Conservation (phyloP, 1,140 invertebrate species). For the Aphelinus atriplicis region DNA sequence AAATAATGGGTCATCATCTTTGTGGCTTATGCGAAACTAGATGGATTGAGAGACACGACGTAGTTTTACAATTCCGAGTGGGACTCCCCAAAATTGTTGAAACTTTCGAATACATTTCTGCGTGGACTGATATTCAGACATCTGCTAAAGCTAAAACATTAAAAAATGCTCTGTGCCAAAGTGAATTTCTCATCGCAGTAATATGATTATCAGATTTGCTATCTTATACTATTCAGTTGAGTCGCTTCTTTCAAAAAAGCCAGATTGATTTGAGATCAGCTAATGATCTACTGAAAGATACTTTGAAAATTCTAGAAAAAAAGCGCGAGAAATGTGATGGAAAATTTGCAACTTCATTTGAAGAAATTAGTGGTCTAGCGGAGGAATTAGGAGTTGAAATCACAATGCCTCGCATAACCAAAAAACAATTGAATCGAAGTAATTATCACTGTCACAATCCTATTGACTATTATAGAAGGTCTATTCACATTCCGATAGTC, state of each 20-base stretch:
- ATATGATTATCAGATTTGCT: neutral
- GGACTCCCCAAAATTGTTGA: constrained; percentile 27
- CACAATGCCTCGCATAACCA: neutral
- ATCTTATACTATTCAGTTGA: neutral
- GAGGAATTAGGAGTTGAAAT: neutral
- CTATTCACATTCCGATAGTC: constrained; percentile 30
- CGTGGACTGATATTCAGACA: constrained; percentile 29
- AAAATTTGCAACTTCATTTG: neutral
- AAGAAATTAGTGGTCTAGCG: neutral
- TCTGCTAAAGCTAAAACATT: constrained; percentile 48
- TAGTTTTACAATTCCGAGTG: constrained; percentile 40
- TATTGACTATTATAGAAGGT: neutral
- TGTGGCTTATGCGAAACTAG: constrained; percentile 45
- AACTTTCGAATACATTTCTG: constrained; percentile 26
- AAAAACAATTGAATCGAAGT: neutral
- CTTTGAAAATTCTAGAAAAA: neutral
- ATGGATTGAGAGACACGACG: constrained; percentile 42
- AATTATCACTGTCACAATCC: neutral
- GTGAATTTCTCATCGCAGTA: neutral
- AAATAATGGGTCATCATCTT: constrained; percentile 25
- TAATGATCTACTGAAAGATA: neutral
- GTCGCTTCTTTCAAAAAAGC: neutral
- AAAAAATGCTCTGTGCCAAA: constrained; percentile 26
- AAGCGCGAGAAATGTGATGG: neutral
- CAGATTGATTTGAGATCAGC: neutral